A percentile compares a stretch with the other conserved stretches of the same genome.
Conservation (phyloP, 2,113 vertebrate species). For the Nothobranchius furzeri region DNA sequence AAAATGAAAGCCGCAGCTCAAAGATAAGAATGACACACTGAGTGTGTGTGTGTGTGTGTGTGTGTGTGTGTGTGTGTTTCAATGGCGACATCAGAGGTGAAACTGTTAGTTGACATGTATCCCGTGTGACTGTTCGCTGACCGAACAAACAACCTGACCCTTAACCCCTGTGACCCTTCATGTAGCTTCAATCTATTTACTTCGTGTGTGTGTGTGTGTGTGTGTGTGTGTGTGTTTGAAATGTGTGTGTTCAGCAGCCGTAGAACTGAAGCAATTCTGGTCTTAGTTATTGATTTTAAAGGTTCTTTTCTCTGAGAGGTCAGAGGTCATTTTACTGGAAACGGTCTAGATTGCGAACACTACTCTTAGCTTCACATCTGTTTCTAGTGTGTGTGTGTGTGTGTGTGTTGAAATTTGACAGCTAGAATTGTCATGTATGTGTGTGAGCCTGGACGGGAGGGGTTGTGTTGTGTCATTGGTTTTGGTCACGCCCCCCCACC, state of each 20-base stretch:
- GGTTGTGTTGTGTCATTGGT: conserved; percentile 76
- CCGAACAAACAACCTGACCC: conserved; percentile 18
- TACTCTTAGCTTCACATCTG: not conserved
- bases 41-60: too few species aligned
- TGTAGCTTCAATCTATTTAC: conserved; percentile 16
- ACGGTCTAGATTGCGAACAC: conserved; percentile 19
- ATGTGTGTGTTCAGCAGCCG: conserved; percentile 55
- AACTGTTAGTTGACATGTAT: not conserved
- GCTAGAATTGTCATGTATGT: conserved; percentile 31
- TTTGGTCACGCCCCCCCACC: too few species aligned
- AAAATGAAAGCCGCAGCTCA: not conserved
- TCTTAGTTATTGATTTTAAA: conserved; percentile 45
- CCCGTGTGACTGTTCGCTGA: conserved; percentile 4
- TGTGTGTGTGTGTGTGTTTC: not conserved
- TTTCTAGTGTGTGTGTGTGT: conserved; percentile 24
- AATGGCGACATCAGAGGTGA: not conserved
- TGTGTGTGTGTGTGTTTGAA: conserved; percentile 20
- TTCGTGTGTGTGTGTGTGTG: conserved; percentile 21
- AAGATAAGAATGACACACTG: not conserved
- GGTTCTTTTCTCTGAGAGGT: conserved; percentile 25
- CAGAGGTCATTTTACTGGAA: conserved; percentile 49
- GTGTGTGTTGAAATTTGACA: conserved; percentile 10
- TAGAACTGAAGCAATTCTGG: not conserved
- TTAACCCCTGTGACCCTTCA: conserved; percentile 41
- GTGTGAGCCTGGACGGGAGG: conserved; percentile 42